Evolutionary conservation across 2,888 invertebrate species (phyloP).

Genomic region (Caenorhabditis parvicauda): DNA sequence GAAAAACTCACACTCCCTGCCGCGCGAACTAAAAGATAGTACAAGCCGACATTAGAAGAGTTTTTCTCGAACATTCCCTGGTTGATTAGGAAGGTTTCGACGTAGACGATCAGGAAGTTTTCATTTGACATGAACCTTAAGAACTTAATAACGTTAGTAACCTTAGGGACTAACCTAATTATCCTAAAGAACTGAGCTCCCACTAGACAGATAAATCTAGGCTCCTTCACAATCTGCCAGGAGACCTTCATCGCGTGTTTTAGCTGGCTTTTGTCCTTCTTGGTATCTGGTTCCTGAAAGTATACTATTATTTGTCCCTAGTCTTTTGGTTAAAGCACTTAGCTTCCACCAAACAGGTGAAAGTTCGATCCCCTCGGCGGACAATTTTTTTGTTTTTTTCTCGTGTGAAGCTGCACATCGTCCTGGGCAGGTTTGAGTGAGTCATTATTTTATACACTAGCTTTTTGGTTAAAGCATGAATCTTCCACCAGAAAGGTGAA

Average conservation of each 20-base stretch:
- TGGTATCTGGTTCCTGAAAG: too few relatives aligned
- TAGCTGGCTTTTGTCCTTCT: background rate
- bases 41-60: constrained; percentile 31
- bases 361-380: too few relatives aligned
- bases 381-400: constrained; percentile 3
- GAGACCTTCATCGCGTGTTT: constrained; percentile 26
- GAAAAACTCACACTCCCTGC: constrained; percentile 34
- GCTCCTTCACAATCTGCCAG: constrained; percentile 42
- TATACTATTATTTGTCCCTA: too few relatives aligned
- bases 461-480: too few relatives aligned
- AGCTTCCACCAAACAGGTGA: too few relatives aligned
- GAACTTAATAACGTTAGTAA: background rate
- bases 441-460: too few relatives aligned
- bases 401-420: constrained; percentile 11
- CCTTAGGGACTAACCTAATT: constrained; percentile 14
- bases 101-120: constrained; percentile 46
- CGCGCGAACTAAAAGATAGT: constrained; percentile 34
- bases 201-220: constrained; percentile 41
- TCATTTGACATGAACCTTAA: constrained; percentile 37
- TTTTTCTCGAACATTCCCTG: constrained; percentile 37
- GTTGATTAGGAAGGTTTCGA: constrained; percentile 36
- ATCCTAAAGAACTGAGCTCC: constrained; percentile 43
- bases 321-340: too few relatives aligned
- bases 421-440: constrained; percentile 16
- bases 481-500: too few relatives aligned